Conservation (phyloP, 2,797 vertebrate genomes). For the Capromys pilorides region DNA sequence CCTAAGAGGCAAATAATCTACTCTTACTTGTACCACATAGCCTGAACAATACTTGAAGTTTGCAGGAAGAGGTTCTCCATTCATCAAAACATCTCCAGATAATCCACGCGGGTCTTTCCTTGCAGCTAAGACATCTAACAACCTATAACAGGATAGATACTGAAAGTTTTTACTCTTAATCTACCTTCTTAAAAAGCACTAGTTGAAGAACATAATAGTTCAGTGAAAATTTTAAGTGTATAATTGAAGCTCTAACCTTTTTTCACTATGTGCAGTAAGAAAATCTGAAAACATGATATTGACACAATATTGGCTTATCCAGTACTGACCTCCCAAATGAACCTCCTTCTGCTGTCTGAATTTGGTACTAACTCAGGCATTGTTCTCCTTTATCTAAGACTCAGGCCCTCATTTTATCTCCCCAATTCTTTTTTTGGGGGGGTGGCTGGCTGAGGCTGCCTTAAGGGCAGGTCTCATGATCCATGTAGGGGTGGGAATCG, state of each 20-base stretch:
- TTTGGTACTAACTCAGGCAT: background rate
- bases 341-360: background rate
- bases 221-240: background rate
- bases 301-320: background rate
- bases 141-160: conserved; percentile 73
- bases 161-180: background rate
- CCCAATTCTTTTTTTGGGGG: too few relatives aligned
- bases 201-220: background rate
- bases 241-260: background rate
- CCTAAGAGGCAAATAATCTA: background rate
- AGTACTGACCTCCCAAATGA: background rate
- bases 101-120: conserved; percentile 86
- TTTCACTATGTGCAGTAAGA: background rate
- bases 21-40: conserved; percentile 86
- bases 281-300: background rate
- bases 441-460: too few relatives aligned
- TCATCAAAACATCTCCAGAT: conserved; percentile 86
- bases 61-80: conserved; percentile 84
- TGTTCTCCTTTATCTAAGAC: background rate
- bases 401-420: background rate
- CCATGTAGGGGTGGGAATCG: too few relatives aligned
- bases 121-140: conserved; percentile 87
- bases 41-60: conserved; percentile 88
- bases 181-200: background rate
- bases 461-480: too few relatives aligned